These are phyloP conservation scores for Abrostola tripartita DNA, from an alignment of 2,888 invertebrate genomes.

Conservation along the genomic window DNA sequence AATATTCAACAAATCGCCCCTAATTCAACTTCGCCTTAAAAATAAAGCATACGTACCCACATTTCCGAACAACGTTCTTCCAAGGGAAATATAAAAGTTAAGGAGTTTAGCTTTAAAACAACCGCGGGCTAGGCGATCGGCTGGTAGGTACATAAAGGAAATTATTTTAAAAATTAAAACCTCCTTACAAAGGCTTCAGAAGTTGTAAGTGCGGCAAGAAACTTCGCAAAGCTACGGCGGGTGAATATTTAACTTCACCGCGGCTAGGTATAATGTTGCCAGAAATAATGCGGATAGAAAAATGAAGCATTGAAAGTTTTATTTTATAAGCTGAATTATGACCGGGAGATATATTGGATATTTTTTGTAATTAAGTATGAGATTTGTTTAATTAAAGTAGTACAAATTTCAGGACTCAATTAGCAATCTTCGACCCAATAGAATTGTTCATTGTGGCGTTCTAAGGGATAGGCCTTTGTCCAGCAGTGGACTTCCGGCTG, in stretches of 20 bases:
- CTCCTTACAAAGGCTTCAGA: constrained; percentile 38
- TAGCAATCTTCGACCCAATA: too few relatives aligned
- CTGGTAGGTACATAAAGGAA: constrained; percentile 37
- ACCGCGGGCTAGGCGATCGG: constrained; percentile 41
- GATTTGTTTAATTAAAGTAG: too few relatives aligned
- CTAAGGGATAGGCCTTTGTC: too few relatives aligned
- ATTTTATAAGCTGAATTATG: background rate
- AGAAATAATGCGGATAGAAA: constrained; percentile 24
- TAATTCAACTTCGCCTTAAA: constrained; percentile 7
- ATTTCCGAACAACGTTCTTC: constrained; percentile 7
- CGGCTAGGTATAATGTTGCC: constrained; percentile 20
- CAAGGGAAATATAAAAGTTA: constrained; percentile 38
- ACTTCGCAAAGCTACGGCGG: constrained; percentile 36
- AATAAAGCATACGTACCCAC: constrained; percentile 16
- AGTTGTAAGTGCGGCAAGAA: constrained; percentile 33
- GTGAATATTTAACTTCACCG: constrained; percentile 47
- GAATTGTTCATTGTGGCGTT: too few relatives aligned
- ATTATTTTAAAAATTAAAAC: constrained; percentile 52
- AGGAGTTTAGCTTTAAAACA: constrained; percentile 26
- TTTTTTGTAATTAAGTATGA: too few relatives aligned
- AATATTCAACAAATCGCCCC: background rate
- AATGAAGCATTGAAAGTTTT: background rate
- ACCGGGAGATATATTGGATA: background rate
- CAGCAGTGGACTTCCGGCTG: too few relatives aligned
- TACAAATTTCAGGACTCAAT: too few relatives aligned